These are phyloP conservation scores for Synanceia verrucosa DNA, from an alignment of 2,797 vertebrate genomes.

Conservation along the genomic window DNA sequence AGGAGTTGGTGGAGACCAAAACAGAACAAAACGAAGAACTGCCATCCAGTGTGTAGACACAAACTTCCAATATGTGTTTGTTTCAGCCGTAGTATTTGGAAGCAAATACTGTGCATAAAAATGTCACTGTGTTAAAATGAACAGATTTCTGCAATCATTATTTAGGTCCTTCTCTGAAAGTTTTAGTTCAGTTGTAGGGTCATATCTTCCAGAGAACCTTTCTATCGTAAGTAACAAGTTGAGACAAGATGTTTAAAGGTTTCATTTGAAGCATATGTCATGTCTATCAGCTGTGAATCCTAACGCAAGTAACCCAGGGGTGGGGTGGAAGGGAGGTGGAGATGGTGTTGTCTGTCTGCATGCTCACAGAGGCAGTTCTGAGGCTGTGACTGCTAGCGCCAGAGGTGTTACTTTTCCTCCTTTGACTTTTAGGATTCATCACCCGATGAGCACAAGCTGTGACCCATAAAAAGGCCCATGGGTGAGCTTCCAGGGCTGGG, in stretches of 20 bases:
- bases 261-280: constrained; percentile 80
- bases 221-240: constrained; percentile 74
- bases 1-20: constrained; percentile 1
- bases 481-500: constrained; percentile 66
- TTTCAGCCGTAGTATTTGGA: neutral
- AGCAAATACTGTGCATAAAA: neutral
- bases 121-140: no score
- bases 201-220: constrained; percentile 37
- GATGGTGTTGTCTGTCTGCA: constrained; percentile 55
- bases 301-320: constrained; percentile 57
- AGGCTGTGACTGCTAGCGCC: constrained; percentile 68
- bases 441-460: constrained; percentile 76
- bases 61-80: no score
- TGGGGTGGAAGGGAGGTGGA: constrained; percentile 33
- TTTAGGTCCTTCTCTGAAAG: neutral
- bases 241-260: constrained; percentile 82
- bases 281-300: constrained; percentile 76
- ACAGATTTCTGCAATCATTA: neutral
- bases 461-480: constrained; percentile 82
- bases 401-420: constrained; percentile 81
- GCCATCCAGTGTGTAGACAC: neutral
- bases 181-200: neutral
- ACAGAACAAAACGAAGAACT: neutral
- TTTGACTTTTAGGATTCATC: constrained; percentile 83
- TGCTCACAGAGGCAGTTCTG: constrained; percentile 63